These are phyloP conservation scores for Lepidostoma basale DNA, from an alignment of 1,140 invertebrate species.

Conservation along the genomic window DNA sequence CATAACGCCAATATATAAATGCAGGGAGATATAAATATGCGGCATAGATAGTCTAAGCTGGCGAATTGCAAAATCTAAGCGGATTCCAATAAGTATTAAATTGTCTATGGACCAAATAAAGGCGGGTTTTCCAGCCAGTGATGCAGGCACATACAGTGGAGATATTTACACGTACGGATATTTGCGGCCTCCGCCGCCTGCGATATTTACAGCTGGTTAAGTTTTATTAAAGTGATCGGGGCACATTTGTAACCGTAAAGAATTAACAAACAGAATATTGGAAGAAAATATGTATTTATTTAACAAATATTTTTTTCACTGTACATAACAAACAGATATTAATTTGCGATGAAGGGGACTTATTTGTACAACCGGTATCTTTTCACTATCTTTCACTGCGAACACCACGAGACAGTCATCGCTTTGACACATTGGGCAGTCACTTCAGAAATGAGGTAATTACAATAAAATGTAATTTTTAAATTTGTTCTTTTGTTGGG, in stretches of 20 bases:
- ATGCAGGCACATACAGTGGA: constrained; percentile 36
- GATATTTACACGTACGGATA: constrained; percentile 16
- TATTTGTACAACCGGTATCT: constrained; percentile 6
- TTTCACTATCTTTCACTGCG: constrained; percentile 12
- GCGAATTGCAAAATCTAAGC: no score
- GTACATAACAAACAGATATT: constrained; percentile 15
- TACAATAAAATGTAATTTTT: no score
- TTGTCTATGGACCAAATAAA: constrained; percentile 4
- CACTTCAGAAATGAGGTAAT: no score
- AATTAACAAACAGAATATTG: constrained; percentile 22
- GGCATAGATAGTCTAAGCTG: no score
- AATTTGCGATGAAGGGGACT: constrained; percentile 8
- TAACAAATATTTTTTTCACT: constrained; percentile 11
- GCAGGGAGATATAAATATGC: no score
- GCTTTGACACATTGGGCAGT: constrained; percentile 6
- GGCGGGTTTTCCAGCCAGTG: not conserved
- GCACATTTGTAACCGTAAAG: constrained; percentile 6
- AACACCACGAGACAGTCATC: not conserved
- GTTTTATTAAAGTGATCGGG: not conserved
- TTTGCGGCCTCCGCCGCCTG: not conserved
- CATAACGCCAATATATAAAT: no score
- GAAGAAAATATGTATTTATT: constrained; percentile 29
- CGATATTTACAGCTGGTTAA: constrained; percentile 40
- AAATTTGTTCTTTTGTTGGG: no score
- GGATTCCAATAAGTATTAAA: not conserved